phyloP scores from a whole-genome alignment of 2,888 invertebrate genomes.

The Trichopria drosophilae region DNA sequence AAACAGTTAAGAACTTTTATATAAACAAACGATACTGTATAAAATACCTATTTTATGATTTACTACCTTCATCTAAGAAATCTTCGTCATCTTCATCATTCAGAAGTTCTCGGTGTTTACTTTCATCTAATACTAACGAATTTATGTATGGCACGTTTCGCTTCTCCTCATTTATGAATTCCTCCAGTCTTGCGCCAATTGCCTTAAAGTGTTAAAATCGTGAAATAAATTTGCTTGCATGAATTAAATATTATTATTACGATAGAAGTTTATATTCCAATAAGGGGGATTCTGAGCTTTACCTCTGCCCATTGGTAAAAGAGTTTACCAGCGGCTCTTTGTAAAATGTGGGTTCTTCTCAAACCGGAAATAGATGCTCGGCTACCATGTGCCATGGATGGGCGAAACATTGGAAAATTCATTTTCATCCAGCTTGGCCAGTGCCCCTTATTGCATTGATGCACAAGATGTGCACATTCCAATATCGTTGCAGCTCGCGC shows the following conservation, averaged over 20 bases:
- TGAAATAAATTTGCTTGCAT: not conserved
- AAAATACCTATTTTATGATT: constrained; percentile 26
- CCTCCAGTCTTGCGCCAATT: constrained; percentile 86
- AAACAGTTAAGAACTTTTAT: not conserved
- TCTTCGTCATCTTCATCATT: constrained; percentile 94
- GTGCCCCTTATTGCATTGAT: constrained; percentile 95
- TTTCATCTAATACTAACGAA: constrained; percentile 72
- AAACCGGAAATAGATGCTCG: constrained; percentile 63
- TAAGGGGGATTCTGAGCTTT: too few species aligned
- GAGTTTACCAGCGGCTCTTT: constrained; percentile 91
- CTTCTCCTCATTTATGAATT: constrained; percentile 82
- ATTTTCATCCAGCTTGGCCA: constrained; percentile 99
- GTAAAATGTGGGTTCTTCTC: constrained; percentile 71
- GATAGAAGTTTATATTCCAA: not conserved
- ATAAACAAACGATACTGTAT: not conserved
- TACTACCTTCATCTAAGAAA: constrained; percentile 88
- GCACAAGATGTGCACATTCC: constrained; percentile 96
- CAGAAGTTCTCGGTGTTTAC: constrained; percentile 76
- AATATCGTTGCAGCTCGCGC: constrained; percentile 88
- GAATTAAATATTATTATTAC: not conserved
- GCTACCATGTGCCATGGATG: constrained; percentile 66
- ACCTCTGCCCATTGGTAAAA: constrained; percentile 98
- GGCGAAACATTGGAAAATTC: constrained; percentile 74
- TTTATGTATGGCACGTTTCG: constrained; percentile 70
- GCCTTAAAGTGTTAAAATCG: constrained; percentile 59